Percentiles rank a stretch among this genome's conserved stretches.
phyloP scores from a whole-genome alignment of 1,140 invertebrate species.

The Lutraria rhynchaena region DNA sequence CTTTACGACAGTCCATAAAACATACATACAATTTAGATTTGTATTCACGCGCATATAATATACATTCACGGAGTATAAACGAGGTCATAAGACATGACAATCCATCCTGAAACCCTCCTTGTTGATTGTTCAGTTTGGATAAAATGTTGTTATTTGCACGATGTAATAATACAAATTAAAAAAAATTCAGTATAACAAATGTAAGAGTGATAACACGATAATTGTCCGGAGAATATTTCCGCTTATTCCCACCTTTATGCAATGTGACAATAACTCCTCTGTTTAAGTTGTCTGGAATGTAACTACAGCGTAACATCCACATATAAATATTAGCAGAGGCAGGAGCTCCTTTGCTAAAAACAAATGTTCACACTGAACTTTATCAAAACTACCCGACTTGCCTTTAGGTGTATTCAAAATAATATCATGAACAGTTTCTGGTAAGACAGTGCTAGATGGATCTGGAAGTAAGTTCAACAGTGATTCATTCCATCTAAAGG shows the following conservation, averaged over 20 bases:
- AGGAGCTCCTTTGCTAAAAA: neutral
- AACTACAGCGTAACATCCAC: slow-evolving; percentile 1
- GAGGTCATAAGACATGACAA: slow-evolving; percentile 2
- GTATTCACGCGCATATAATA: neutral
- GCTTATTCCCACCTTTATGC: slow-evolving; percentile 32
- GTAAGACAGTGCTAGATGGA: neutral
- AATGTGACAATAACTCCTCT: slow-evolving; percentile 25
- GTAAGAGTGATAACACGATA: slow-evolving; percentile 23
- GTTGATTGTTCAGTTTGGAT: slow-evolving; percentile 3
- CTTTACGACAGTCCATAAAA: slow-evolving; percentile 19
- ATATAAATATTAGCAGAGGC: slow-evolving; percentile 13
- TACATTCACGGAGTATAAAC: slow-evolving; percentile 2
- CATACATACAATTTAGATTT: slow-evolving; percentile 11
- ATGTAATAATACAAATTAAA: neutral
- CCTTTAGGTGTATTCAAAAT: neutral
- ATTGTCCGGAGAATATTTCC: slow-evolving; percentile 32
- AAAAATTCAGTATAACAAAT: slow-evolving; percentile 8
- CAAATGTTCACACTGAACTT: slow-evolving; percentile 20
- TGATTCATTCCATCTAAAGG: neutral
- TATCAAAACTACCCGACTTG: slow-evolving; percentile 18
- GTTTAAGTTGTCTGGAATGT: slow-evolving; percentile 16
- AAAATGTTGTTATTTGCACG: neutral
- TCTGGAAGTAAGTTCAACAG: neutral
- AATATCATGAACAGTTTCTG: too few relatives aligned
- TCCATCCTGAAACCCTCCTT: slow-evolving; percentile 19